These are phyloP conservation scores for Eupithecia insigniata DNA, from an alignment of 2,888 invertebrate genomes.

Conservation along the genomic window DNA sequence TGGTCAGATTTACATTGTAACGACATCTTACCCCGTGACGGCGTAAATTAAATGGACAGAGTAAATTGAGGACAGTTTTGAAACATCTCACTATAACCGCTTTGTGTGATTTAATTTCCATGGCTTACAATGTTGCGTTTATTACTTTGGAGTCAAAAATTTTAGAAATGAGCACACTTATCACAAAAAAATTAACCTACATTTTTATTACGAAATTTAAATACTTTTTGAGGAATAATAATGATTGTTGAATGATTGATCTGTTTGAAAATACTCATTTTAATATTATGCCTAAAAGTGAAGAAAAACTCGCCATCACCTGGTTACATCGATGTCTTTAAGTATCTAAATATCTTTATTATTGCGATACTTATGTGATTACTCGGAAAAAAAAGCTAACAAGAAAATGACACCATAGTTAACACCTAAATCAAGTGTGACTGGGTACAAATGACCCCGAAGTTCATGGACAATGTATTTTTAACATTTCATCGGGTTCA, in stretches of 20 bases:
- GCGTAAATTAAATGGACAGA: constrained; percentile 41
- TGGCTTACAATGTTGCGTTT: constrained; percentile 18
- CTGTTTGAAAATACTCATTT: no score
- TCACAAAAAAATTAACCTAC: neutral
- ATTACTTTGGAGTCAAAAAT: neutral
- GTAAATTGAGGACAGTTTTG: constrained; percentile 34
- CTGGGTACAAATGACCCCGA: constrained; percentile 72
- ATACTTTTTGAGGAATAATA: neutral
- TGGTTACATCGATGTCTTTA: neutral
- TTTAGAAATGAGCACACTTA: neutral
- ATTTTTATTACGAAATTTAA: neutral
- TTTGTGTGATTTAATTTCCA: constrained; percentile 13
- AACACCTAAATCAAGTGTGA: constrained; percentile 72
- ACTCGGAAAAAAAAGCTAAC: neutral
- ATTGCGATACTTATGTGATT: neutral
- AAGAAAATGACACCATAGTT: constrained; percentile 47
- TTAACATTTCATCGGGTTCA: constrained; percentile 72
- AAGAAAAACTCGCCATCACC: neutral
- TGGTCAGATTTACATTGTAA: constrained; percentile 59
- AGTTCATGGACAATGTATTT: constrained; percentile 80
- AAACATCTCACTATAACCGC: constrained; percentile 32
- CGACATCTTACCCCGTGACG: constrained; percentile 47
- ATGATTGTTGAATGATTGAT: no score
- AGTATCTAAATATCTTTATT: neutral
- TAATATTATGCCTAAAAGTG: neutral